phyloP scores from a whole-genome alignment of 2,888 invertebrate species.

The Microctonus hyperodae region DNA sequence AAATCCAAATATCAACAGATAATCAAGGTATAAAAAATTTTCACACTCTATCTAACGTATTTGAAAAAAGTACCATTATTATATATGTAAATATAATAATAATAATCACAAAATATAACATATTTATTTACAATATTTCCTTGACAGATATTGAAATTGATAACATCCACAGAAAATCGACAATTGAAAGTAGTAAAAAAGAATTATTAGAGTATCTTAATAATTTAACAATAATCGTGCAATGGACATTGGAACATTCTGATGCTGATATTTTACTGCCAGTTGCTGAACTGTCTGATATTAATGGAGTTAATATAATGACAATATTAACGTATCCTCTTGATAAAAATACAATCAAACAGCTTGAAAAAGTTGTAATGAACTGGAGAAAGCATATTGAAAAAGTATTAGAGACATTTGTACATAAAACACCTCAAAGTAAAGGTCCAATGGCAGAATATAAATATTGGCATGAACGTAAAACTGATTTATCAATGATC shows the following conservation, averaged over 20 bases:
- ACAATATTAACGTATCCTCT: constrained; percentile 36
- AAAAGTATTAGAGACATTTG: constrained; percentile 57
- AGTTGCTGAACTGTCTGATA: constrained; percentile 69
- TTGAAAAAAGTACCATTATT: constrained; percentile 19
- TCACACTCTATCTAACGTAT: not conserved
- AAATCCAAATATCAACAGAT: constrained; percentile 43
- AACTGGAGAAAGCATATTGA: constrained; percentile 75
- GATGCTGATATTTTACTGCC: constrained; percentile 77
- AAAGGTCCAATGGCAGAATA: constrained; percentile 86
- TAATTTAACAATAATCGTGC: constrained; percentile 50
- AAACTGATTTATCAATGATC: constrained; percentile 78
- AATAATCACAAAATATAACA: not conserved
- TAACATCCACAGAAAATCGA: constrained; percentile 48
- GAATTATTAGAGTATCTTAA: constrained; percentile 50
- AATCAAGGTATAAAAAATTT: constrained; percentile 32
- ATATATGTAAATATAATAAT: not conserved
- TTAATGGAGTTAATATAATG: constrained; percentile 60
- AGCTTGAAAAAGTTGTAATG: constrained; percentile 70
- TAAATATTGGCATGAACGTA: constrained; percentile 84
- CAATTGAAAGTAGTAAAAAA: constrained; percentile 45
- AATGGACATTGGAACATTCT: constrained; percentile 73
- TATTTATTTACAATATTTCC: not conserved
- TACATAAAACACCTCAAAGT: constrained; percentile 67
- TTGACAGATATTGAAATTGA: not conserved
- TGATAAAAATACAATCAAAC: constrained; percentile 65